A percentile compares a stretch with the other conserved stretches of the same genome.
Conservation (phyloP, 2,888 invertebrate species). For the Sceliomorpha sp. region DNA sequence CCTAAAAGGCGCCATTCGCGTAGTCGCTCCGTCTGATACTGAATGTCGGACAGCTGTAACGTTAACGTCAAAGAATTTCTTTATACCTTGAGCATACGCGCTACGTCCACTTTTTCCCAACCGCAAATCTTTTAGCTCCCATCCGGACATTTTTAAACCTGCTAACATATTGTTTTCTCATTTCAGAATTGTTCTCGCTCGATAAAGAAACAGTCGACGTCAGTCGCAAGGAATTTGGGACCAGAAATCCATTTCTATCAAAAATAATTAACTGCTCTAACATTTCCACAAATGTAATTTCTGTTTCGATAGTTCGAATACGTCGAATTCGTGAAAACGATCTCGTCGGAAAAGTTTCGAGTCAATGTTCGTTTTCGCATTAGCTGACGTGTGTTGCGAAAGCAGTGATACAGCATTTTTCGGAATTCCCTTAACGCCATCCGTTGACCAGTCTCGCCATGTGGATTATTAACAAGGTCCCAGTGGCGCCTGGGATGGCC, state of each 20-base stretch:
- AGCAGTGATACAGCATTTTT: constrained; percentile 43
- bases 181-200: too few species aligned
- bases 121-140: constrained; percentile 21
- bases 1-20: constrained; percentile 53
- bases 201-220: too few species aligned
- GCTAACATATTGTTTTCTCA: too few species aligned
- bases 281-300: too few species aligned
- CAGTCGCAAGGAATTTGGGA: too few species aligned
- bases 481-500: constrained; percentile 49
- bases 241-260: too few species aligned
- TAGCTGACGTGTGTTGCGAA: constrained; percentile 27
- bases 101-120: constrained; percentile 30
- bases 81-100: constrained; percentile 31
- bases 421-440: constrained; percentile 37
- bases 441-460: constrained; percentile 51
- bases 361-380: constrained; percentile 2
- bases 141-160: constrained; percentile 3
- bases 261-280: too few species aligned
- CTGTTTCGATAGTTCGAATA: too few species aligned
- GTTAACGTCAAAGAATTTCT: constrained; percentile 48
- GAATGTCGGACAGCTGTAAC: constrained; percentile 40
- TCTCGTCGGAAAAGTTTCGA: too few species aligned
- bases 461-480: constrained; percentile 58
- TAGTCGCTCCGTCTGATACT: constrained; percentile 44
- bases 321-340: too few species aligned